Base-by-base conservation (phyloP, 2,888 invertebrate species). In the Escarpia spicata region DNA sequence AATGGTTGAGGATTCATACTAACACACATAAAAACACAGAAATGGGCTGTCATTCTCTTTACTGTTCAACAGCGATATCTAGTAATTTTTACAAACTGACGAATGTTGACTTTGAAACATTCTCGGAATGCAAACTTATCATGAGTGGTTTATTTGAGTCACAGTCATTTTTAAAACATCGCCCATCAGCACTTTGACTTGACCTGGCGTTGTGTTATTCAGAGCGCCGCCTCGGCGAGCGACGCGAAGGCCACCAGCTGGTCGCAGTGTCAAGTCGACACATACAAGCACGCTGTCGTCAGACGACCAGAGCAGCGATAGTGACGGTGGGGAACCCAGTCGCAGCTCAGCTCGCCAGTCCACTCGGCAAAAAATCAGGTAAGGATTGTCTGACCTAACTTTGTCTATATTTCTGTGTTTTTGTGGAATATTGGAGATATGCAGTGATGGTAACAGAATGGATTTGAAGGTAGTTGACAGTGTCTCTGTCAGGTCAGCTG, bases 281-380 rank as follows among this genome's bases (percentile, higher is more conserved):
- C 92, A 75, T n/a, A 75, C 75, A 3, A 91, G 92, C 43, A 94
- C 93, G 91, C 93, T 94, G 19, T 94, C 95, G 15, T 94, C 94
- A 10, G 95, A 95, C 91, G 94, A 93, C 44, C 94, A 94, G 91
- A 95, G 95, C 58, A 95, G 95, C 12, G 96, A 96, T 92, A 95
- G 95, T 93, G 95, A 95, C 93, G 95, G 94, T 92, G 95, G 95
- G 92, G 95, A 94, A 43, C 93, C 94, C n/a, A 94, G 93, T 75
- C 93, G 94, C n/a, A 94, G 94, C 60, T 93, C 94, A 43, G 94
- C 94, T 92, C 92, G 92, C 92, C 75, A 37, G 90, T 58, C 45
- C 8, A 91, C 60, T 45, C 93, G 91, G 44, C 75, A 75, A 75
- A 94, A 94, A 93, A 94, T 95, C 90, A 95, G 94, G 94, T 94